phyloP scores from a whole-genome alignment of 2,113 vertebrate species.

The Eidolon helvum region DNA sequence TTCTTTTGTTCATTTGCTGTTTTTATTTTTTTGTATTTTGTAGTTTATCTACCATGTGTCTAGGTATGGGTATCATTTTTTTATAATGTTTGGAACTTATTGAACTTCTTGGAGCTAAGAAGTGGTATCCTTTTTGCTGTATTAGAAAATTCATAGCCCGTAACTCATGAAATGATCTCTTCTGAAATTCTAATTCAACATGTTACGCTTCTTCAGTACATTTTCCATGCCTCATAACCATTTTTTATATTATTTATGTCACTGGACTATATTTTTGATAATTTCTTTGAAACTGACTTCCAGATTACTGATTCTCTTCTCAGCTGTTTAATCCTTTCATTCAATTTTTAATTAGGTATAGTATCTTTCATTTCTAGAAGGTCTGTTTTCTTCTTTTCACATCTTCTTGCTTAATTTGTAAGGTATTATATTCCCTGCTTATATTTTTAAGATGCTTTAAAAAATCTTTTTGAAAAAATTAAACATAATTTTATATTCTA shows the following conservation, averaged over 20 bases:
- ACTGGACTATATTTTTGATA: background rate
- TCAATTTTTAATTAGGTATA: background rate
- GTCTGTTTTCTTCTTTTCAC: background rate
- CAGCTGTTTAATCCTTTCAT: background rate
- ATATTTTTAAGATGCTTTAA: background rate
- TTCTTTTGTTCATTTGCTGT: background rate
- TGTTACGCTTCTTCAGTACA: no score
- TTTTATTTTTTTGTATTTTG: no score
- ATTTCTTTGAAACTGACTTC: background rate
- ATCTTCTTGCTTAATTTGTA: background rate
- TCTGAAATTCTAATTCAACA: no score
- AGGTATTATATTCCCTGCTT: background rate
- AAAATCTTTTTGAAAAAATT: background rate
- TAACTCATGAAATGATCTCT: no score
- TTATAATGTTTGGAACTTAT: no score
- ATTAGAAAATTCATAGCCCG: no score
- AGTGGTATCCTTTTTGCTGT: no score
- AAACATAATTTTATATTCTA: background rate
- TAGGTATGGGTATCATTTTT: no score
- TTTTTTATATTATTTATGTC: no score
- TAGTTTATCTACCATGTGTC: no score
- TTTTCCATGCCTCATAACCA: no score
- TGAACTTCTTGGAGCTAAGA: no score
- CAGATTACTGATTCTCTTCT: background rate
- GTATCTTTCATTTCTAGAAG: background rate